These are phyloP conservation scores for Peromyscus melanophrys DNA, from an alignment of 2,797 vertebrate genomes.

Conservation along the genomic window DNA sequence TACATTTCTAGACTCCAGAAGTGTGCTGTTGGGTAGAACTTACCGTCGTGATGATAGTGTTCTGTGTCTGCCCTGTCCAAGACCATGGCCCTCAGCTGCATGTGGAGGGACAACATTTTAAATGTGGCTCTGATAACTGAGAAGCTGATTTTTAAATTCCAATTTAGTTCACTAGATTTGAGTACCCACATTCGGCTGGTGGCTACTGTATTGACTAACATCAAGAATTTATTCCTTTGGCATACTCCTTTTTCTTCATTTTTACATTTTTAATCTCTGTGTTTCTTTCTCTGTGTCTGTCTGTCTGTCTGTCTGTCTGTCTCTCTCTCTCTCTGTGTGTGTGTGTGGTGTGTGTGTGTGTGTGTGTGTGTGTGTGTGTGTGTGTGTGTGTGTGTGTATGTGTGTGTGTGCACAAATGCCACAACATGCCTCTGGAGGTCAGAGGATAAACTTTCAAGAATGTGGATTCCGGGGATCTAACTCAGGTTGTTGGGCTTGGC, in stretches of 20 bases:
- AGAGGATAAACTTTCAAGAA: background rate
- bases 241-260: background rate
- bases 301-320: background rate
- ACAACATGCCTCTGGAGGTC: background rate
- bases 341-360: background rate
- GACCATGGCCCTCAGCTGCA: background rate
- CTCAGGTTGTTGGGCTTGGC: too few relatives aligned
- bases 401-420: background rate
- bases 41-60: background rate
- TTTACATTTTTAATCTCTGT: background rate
- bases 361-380: background rate
- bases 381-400: background rate
- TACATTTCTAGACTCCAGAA: conserved; percentile 13
- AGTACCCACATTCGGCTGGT: background rate
- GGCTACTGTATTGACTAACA: background rate
- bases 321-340: background rate
- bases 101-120: background rate
- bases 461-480: background rate
- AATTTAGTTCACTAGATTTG: background rate
- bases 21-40: background rate
- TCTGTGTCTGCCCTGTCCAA: background rate
- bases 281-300: background rate
- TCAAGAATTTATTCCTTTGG: background rate
- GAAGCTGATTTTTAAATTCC: conserved; percentile 35
- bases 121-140: background rate